These are phyloP conservation scores for Babyrousa celebensis DNA, from an alignment of 2,797 vertebrate species.

Conservation along the genomic window DNA sequence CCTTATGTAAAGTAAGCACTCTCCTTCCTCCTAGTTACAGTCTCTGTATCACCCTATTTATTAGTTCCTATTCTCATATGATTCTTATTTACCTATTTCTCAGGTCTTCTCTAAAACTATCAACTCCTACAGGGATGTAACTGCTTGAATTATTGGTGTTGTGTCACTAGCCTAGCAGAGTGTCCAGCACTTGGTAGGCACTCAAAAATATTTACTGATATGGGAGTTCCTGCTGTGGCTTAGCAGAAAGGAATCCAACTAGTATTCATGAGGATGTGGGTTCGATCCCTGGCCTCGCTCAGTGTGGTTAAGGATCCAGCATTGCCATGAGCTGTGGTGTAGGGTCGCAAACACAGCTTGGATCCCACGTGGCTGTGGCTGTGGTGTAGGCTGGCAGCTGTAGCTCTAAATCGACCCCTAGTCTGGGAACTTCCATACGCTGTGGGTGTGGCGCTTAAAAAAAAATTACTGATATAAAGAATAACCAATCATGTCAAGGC, in stretches of 20 bases:
- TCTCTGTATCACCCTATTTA: background rate
- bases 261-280: too few relatives aligned
- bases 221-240: too few relatives aligned
- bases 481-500: slow-evolving; percentile 51
- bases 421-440: too few relatives aligned
- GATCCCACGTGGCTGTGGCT: too few relatives aligned
- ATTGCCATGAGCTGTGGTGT: too few relatives aligned
- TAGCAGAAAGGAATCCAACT: too few relatives aligned
- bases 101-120: slow-evolving; percentile 22
- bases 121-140: background rate
- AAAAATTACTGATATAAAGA: slow-evolving; percentile 54
- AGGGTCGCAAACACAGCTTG: too few relatives aligned
- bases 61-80: slow-evolving; percentile 22
- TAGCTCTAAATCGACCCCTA: too few relatives aligned
- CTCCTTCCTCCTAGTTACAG: background rate
- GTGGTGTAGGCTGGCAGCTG: too few relatives aligned
- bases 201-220: slow-evolving; percentile 53
- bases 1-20: background rate
- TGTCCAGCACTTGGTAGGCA: background rate
- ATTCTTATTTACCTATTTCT: slow-evolving; percentile 37
- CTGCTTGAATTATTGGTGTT: slow-evolving; percentile 48
- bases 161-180: background rate
- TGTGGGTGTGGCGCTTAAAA: background rate
- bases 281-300: too few relatives aligned
- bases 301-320: too few relatives aligned